Conservation (phyloP, 2,888 invertebrate genomes). For the Perizoma affinitatum region DNA sequence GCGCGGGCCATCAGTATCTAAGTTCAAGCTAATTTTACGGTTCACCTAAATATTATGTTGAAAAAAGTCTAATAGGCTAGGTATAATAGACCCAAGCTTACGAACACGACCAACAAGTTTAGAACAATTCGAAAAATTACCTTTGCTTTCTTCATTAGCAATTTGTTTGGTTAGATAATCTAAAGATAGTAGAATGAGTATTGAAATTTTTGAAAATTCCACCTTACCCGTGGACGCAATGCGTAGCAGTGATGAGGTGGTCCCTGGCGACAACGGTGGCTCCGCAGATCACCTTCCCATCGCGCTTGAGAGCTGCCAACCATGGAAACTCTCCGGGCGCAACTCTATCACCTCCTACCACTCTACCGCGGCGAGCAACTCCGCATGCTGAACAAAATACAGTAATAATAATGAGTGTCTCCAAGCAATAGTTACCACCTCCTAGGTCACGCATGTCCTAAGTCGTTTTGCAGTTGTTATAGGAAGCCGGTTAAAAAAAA, state of each 20-base stretch:
- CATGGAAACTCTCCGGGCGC: slow-evolving; percentile 89
- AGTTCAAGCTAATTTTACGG: too few species aligned
- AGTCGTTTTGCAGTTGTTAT: too few species aligned
- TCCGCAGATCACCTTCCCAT: slow-evolving; percentile 88
- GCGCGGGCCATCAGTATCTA: too few species aligned
- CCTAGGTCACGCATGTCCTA: too few species aligned
- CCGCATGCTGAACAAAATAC: slow-evolving; percentile 74
- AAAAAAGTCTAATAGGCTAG: too few species aligned
- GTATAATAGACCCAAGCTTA: too few species aligned
- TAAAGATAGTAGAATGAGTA: not conserved
- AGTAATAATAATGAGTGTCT: not conserved
- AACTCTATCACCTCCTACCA: slow-evolving; percentile 88
- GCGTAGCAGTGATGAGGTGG: slow-evolving; percentile 90
- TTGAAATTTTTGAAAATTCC: not conserved
- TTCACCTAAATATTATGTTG: too few species aligned
- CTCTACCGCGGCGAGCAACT: slow-evolving; percentile 82
- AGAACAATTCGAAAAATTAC: too few species aligned
- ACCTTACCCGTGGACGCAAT: slow-evolving; percentile 89
- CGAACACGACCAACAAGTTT: too few species aligned
- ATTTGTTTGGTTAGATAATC: too few species aligned
- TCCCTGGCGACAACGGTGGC: slow-evolving; percentile 88
- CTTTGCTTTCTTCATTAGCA: too few species aligned
- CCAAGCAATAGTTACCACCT: not conserved
- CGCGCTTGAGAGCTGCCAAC: slow-evolving; percentile 87
- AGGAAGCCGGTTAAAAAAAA: too few species aligned